Base-by-base conservation (phyloP, 2,888 invertebrate species). In the Pogonocherus hispidulus region DNA sequence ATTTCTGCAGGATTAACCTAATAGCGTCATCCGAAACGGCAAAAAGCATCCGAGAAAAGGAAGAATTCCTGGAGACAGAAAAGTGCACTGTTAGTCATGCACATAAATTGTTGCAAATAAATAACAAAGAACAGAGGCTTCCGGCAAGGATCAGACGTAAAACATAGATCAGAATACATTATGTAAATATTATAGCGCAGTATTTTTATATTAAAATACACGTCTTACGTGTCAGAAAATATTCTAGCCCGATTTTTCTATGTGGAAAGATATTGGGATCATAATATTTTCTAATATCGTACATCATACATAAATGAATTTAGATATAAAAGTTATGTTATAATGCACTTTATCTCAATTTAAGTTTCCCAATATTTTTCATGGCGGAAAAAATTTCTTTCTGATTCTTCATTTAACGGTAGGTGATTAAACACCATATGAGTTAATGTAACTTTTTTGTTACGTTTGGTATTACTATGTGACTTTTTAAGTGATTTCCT, bases 41-140 rank as follows among this genome's bases (percentile, higher is more conserved):
- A 32, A 60, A 59, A 59, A 37, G 44, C 63, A 44, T 41, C 59
- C 20, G 46, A 54, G 44, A 52, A 64, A 54, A 51, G 27, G 32
- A 64, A 64, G 49, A 52, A 63, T 49, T 63, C 14, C 41, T 2
- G 32, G 32, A 32, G 22, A 37, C 20, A 74, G n/a, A n/a, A n/a
- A n/a, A n/a, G 78, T 69, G 75, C 75, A 76, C 77, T 32, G 32
- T 32, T 78, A 78, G 70, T 62, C 76, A 78, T 79, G 79, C 79
- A 79, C 79, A 80, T 80, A 80, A 80, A 80, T 80, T 79, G 78
- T 69, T 72, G 73, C 76, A 76, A 78, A 78, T 79, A 79, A 79
- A 80, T 78, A 76, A 71, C 69, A 62, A 1, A 73, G 57, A 59
- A 44, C 32, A 32, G 41, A 41, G 22, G 22, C 20, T 56, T 56